phyloP scores from a whole-genome alignment of 2,797 vertebrate species.

The Rhinoraja longicauda region DNA sequence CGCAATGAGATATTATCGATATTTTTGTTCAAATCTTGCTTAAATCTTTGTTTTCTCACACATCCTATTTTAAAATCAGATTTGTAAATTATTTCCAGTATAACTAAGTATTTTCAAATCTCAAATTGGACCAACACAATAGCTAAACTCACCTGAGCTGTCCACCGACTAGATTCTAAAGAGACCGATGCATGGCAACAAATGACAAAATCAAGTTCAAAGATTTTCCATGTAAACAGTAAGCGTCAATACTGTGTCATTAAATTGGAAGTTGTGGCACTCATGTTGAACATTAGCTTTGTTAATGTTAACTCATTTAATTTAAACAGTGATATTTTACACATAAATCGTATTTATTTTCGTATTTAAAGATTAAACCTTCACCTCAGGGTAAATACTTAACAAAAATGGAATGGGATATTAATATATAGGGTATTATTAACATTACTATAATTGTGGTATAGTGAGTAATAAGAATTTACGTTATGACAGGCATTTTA shows the following conservation, averaged over 20 bases:
- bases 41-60: background rate
- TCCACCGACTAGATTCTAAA: background rate
- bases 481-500: background rate
- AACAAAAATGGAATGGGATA: background rate
- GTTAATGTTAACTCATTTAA: background rate
- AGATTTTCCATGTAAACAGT: constrained; percentile 1
- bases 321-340: background rate
- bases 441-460: background rate
- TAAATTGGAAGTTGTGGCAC: background rate
- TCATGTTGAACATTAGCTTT: background rate
- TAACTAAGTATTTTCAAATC: background rate
- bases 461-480: background rate
- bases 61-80: background rate
- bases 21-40: background rate
- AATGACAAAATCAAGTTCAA: background rate
- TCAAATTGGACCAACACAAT: background rate
- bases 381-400: background rate
- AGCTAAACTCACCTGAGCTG: background rate
- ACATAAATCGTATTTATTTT: background rate
- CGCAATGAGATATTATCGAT: background rate
- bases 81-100: background rate
- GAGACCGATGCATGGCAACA: background rate
- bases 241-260: background rate
- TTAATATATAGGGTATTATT: background rate
- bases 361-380: background rate